Conservation (phyloP, 2,797 vertebrate genomes). For the Florisuga fusca region DNA sequence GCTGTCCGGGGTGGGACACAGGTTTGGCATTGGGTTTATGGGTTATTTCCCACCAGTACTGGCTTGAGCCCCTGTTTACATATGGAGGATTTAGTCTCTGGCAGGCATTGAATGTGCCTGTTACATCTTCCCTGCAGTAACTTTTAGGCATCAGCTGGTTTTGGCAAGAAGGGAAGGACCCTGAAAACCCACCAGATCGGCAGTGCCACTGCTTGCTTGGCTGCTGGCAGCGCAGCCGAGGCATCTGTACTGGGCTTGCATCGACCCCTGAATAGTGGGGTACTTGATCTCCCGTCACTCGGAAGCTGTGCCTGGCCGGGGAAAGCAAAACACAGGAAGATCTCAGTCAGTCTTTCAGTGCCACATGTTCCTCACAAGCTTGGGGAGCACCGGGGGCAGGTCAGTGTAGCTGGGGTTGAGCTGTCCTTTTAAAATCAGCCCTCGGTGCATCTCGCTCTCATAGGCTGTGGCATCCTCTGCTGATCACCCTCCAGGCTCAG, state of each 20-base stretch:
- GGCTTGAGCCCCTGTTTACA: background rate
- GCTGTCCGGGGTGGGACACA: background rate
- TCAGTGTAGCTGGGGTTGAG: background rate
- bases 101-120: background rate
- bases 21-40: background rate
- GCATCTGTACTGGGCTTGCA: background rate
- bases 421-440: slow-evolving; percentile 44
- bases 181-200: background rate
- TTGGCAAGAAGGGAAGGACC: background rate
- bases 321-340: background rate
- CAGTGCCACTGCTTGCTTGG: background rate
- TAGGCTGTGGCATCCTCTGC: slow-evolving; percentile 53
- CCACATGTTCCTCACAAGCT: slow-evolving; percentile 37
- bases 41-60: background rate
- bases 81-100: background rate
- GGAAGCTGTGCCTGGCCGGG: background rate
- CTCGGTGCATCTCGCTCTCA: background rate
- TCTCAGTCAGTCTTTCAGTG: background rate
- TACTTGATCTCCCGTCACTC: rapidly evolving
- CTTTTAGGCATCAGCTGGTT: background rate
- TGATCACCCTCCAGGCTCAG: slow-evolving; percentile 59
- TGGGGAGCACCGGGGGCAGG: background rate
- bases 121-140: background rate
- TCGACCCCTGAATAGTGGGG: rapidly evolving
- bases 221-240: background rate